Base-by-base conservation (phyloP, 2,888 invertebrate genomes). In the Brachypterus glaber region DNA sequence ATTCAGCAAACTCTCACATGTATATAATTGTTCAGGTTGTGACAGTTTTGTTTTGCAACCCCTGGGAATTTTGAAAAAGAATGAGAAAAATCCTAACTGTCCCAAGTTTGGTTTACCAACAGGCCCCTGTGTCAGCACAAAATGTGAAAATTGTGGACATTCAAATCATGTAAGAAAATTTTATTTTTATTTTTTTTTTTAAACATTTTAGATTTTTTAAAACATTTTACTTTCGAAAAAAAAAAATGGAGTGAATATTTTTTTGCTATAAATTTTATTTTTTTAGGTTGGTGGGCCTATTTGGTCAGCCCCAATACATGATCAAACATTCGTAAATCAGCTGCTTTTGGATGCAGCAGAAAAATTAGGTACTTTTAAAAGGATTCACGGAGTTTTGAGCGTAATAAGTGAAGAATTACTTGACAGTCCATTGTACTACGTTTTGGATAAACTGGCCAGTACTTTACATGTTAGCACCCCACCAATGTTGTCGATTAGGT, bases 11-110 rank as follows among this genome's bases (percentile, higher is more conserved):
- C 70, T 90, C 33, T 83, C 92, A 0, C 77, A 84, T 73, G 79
- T 93, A 2, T 89, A 87, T 63, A 83, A 87, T 50, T 98, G 97
- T 61, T 77, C 77, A 2, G 93, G 92, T 0, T 98, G 98, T 63
- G 88, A 88, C 48, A 79, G 78, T 30, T 73, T 81, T 39, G 75
- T 74, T 0, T 66, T 91, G 2, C 88, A 90, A 44, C 83, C 85
- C 0, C 59, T 96, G 33, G 87, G 89, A 2, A 68, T 67, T 2
- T 66, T 72, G 33, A 79, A 74, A 51, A 68, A 73, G 0, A 70
- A 68, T 1, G 72, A 73, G 25, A 74, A 73, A 47, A 73, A 74
- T 27, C 39, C 40, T 44, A 65, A 69, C 16, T 66, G 70, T 46
- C 64, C 70, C 8, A 84, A 83, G 57, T 81, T 74, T 42, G 71